Percentiles rank a stretch among this genome's conserved stretches.
These are phyloP conservation scores for Aquatica leii DNA, from an alignment of 2,888 invertebrate genomes.

Conservation along the genomic window DNA sequence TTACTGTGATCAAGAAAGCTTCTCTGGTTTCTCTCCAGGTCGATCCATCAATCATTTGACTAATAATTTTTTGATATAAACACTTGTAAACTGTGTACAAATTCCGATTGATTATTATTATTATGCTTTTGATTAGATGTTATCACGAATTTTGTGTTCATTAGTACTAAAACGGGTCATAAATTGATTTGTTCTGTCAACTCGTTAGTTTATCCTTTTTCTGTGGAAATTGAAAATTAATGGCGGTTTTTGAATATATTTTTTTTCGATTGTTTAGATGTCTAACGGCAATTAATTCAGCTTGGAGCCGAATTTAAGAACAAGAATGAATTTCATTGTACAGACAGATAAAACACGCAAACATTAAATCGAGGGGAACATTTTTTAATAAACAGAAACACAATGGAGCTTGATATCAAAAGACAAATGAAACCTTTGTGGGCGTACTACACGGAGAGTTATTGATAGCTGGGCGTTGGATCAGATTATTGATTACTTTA, in stretches of 20 bases:
- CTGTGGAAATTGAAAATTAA: neutral
- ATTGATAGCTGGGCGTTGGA: constrained; percentile 55
- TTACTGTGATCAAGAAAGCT: constrained; percentile 59
- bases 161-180: constrained; percentile 43
- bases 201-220: neutral
- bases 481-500: constrained; percentile 49
- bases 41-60: constrained; percentile 60
- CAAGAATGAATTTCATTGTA: constrained; percentile 30
- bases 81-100: constrained; percentile 59
- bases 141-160: constrained; percentile 56
- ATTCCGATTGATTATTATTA: constrained; percentile 60
- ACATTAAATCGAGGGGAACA: constrained; percentile 53
- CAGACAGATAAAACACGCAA: constrained; percentile 53
- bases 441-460: constrained; percentile 52
- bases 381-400: constrained; percentile 52
- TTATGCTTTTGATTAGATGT: constrained; percentile 58
- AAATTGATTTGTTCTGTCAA: constrained; percentile 39
- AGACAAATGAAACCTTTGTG: constrained; percentile 56
- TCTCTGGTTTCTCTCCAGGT: constrained; percentile 55
- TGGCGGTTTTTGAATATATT: too few species aligned
- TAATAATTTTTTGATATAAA: constrained; percentile 61
- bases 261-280: too few species aligned
- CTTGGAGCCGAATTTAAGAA: constrained; percentile 19
- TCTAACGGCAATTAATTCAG: too few species aligned
- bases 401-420: constrained; percentile 55